phyloP scores from a whole-genome alignment of 2,113 vertebrate species.

The Ceratotherium simum region DNA sequence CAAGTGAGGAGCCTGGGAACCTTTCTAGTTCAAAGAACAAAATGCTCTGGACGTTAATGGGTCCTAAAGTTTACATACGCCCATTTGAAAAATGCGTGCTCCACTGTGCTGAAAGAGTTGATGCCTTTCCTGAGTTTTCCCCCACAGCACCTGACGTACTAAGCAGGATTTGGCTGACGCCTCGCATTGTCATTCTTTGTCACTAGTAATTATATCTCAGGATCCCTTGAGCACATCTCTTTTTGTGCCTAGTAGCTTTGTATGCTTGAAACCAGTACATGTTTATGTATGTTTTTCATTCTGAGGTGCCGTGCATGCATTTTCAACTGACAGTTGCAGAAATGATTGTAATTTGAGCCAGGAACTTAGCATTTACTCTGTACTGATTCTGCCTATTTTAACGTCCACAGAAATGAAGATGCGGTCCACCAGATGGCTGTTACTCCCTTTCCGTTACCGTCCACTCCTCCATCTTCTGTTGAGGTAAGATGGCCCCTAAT shows the following conservation, averaged over 20 bases:
- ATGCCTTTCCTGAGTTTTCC: conserved; percentile 16
- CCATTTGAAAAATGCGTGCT: neutral
- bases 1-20: neutral
- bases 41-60: neutral
- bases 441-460: conserved; percentile 88
- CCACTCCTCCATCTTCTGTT: conserved; percentile 85
- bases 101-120: neutral
- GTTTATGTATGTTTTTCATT: neutral
- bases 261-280: neutral
- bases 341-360: neutral
- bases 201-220: neutral
- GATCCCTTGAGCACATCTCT: neutral
- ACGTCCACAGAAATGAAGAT: conserved; percentile 90
- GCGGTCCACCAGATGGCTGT: conserved; percentile 96
- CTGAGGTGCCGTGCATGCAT: neutral
- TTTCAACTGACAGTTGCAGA: neutral
- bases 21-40: conserved; percentile 52
- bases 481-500: conserved; percentile 88
- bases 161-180: neutral
- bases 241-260: neutral
- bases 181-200: conserved; percentile 23
- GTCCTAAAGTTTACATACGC: neutral
- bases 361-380: neutral
- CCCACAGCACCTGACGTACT: neutral
- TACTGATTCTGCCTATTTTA: conserved; percentile 54